Conservation (phyloP, 1,140 invertebrate genomes). For the Panagrolaimus sp. region DNA sequence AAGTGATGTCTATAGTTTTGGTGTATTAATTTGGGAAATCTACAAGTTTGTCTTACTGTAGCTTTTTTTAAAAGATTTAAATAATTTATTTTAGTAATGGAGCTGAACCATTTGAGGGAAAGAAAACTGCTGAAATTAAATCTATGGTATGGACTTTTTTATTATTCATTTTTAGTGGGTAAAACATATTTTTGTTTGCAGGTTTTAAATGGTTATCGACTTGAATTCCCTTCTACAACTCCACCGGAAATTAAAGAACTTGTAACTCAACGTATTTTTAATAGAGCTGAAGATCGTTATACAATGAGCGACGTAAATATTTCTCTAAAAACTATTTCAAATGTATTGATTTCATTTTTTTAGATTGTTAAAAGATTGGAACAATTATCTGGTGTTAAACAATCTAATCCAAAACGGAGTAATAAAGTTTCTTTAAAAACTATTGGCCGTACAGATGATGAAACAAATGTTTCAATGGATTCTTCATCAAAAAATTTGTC, state of each 20-base stretch:
- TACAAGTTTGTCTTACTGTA: constrained; percentile 49
- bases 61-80: no score
- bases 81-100: background rate
- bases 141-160: background rate
- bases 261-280: background rate
- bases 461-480: no score
- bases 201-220: background rate
- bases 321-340: no score
- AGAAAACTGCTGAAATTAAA: background rate
- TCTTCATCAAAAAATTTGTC: no score
- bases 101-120: background rate
- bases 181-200: background rate
- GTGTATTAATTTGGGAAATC: constrained; percentile 62
- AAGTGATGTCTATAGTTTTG: constrained; percentile 77
- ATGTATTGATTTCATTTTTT: background rate
- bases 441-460: no score
- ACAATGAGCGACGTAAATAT: background rate
- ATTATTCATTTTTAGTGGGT: no score
- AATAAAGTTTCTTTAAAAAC: no score
- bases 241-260: background rate
- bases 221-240: background rate
- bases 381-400: constrained; percentile 6
- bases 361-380: constrained; percentile 1
- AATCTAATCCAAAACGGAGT: background rate
- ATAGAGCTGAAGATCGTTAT: background rate